Base-by-base conservation (phyloP, 1,140 invertebrate species). In the Argopecten irradians region DNA sequence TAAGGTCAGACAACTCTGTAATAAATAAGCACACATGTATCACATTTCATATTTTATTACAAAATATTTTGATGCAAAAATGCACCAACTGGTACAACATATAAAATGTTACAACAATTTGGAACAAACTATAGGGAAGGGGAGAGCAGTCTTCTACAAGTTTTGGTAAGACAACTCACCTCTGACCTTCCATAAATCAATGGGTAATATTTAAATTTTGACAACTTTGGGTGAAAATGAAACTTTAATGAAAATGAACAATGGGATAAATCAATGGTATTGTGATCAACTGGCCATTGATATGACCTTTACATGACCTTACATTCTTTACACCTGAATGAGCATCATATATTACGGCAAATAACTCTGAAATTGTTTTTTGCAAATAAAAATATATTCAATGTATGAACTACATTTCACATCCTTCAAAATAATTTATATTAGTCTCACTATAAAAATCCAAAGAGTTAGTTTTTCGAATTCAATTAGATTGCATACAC, bases 71-170 rank as follows among this genome's bases (percentile, higher is more conserved):
- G 55, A 71, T 71, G 55, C 55, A 71, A 71, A 71, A 71, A 11
- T 71, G 55, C 55, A 71, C 55, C 55, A 71, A 71, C 55, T 71
- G 55, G 55, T 71, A 71, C 55, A 71, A 71, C 55, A 71, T 71
- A 71, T 71, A 71, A 71, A 71, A 71, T 71, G 55, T 71, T 71
- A 71, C 55, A 71, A 71, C 55, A 71, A 71, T 71, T 71, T 71
- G 55, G 55, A 71, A 71, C 55, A 71, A 71, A 71, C 55, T 71
- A 71, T 71, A 71, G 55, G 55, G 55, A 71, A 71, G 55, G 55
- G 43, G 55, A 71, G 55, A 71, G 55, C 55, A 71, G 55, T n/a
- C 22, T 71, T 71, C 22, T 71, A 71, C 55, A 71, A 71, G 55
- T 16, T 71, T 71, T 71, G 55, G 55, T 71, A 71, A 71, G 55